Base-by-base conservation (phyloP, 2,113 vertebrate species). In the Peucedramus taeniatus region DNA sequence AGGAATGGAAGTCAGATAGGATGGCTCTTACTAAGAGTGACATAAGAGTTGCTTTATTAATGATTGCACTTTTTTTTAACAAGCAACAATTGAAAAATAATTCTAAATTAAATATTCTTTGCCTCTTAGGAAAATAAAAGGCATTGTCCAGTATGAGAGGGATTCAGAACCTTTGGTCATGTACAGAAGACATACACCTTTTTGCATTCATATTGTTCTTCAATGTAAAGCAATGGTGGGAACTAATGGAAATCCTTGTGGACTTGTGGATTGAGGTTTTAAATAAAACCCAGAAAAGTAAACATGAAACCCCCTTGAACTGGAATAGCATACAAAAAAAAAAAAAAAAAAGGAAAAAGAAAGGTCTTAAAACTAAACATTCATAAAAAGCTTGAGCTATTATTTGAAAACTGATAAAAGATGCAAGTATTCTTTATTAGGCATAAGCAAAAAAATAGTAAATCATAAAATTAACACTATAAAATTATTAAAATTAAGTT, bases 161-260 rank as follows among this genome's bases (percentile, higher is more conserved):
- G 10, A 75, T 64, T 85, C 35, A 51, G 21, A 87, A 33, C 8
- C 3, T 39, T 50, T 74, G 26, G 12, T 59, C 42, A 45, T 27
- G 2, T 40, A 72, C 3, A 57, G 39, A 66, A 74, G 37, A n/a
- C 7, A 22, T 24, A 1, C 18, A 33, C 3, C 6, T 61, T 31
- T 77, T 40, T 65, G 1, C 5, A 31, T 45, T 78, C 7, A 2
- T 56, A 26, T 20, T 39, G 12, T 10, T 59, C 13, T 23, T 28
- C n/a, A 35, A 7, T 21, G 5, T n/a, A 50, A 35, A 92, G 12
- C 2, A 0, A 2, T n/a, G n/a, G 16, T 3, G 49, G n/a, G 82
- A 90, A 45, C 7, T 7, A 53, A 66, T 30, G 10, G 19, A 50
- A n/a, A 16, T 49, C 10, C 19, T 74, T 54, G 5, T 27, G 26